Base-by-base conservation (phyloP, 2,113 vertebrate genomes). In the Megaceryle torquata region DNA sequence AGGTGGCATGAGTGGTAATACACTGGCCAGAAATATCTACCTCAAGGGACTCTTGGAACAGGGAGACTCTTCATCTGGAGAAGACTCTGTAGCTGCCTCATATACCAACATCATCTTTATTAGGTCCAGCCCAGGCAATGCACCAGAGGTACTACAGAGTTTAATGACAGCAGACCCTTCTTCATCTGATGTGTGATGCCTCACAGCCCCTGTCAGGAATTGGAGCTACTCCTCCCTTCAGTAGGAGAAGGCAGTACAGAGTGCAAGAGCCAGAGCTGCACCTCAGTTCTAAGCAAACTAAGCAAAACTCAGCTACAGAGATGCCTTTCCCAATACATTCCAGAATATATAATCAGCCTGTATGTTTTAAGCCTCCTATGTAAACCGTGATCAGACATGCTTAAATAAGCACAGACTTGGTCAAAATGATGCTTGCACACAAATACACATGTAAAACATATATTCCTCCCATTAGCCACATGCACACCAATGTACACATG, bases 361-460 rank as follows among this genome's bases (percentile, higher is more conserved):
- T 72, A 7, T 77, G 5, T 76, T 71, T 69, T 69, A 43, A 86
- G 20, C 12, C 18, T 68, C 60, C 22, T 25, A 10, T 22, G 16
- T 46, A 88, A 93, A 48, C 9, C 14, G 2, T 67, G 33, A 63
- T 82, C 41, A 83, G 50, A 44, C n/a, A 5, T 33, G 16, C 79
- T n/a, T 57, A 85, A 60, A 57, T 65, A 53, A 91, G 26, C 29
- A 65, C 13, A 50, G 17, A 5, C 8, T 53, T 48, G 28, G 46
- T 70, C 50, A 93, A 80, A 90, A 63, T 50, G 43, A 48, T 1
- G 2, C 25, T 88, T 0, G 0, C 0, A 0, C 15, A 53, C 28
- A 72, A 82, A 80, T 24, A 24, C 18, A 10, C 0, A 0, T 5
- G 11, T 53, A 20, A 54, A 80, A 48, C 15, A n/a, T 60, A 9